phyloP scores from a whole-genome alignment of 2,888 invertebrate genomes.

The Parnassius mnemosyne region DNA sequence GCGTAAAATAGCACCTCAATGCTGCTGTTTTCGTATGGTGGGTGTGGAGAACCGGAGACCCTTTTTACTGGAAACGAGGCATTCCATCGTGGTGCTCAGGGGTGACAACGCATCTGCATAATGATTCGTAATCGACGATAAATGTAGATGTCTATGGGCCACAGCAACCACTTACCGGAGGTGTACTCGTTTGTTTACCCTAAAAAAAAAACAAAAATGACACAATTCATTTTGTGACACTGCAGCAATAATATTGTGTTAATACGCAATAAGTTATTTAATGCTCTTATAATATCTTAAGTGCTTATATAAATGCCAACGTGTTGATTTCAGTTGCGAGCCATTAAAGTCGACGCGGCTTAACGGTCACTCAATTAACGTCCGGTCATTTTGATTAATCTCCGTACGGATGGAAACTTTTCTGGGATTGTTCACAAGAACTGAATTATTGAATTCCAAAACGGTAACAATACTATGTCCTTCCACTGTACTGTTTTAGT shows the following conservation, averaged over 20 bases:
- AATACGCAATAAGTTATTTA: constrained; percentile 11
- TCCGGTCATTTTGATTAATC: constrained; percentile 27
- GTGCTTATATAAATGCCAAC: constrained; percentile 20
- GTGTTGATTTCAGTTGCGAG: constrained; percentile 25
- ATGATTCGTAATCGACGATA: no score
- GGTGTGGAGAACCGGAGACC: no score
- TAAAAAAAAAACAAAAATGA: no score
- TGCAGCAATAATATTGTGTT: background rate
- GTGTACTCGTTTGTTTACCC: no score
- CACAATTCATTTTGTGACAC: no score
- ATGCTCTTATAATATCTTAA: constrained; percentile 10
- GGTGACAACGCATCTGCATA: no score
- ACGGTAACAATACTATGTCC: constrained; percentile 8
- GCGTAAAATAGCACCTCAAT: no score
- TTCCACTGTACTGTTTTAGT: background rate
- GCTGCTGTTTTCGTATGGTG: no score
- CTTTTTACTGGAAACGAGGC: no score
- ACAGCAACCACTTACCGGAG: no score
- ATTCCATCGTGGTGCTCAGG: no score
- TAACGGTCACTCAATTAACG: constrained; percentile 27
- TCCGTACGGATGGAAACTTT: constrained; percentile 25
- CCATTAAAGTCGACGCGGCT: constrained; percentile 27
- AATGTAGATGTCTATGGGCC: no score
- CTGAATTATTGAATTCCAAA: constrained; percentile 18
- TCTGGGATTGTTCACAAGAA: constrained; percentile 21